Evolutionary conservation across 2,888 invertebrate genomes (phyloP), one percentile per base, ranked within the genome.

Genomic region (Yponomeuta plumbellus): DNA sequence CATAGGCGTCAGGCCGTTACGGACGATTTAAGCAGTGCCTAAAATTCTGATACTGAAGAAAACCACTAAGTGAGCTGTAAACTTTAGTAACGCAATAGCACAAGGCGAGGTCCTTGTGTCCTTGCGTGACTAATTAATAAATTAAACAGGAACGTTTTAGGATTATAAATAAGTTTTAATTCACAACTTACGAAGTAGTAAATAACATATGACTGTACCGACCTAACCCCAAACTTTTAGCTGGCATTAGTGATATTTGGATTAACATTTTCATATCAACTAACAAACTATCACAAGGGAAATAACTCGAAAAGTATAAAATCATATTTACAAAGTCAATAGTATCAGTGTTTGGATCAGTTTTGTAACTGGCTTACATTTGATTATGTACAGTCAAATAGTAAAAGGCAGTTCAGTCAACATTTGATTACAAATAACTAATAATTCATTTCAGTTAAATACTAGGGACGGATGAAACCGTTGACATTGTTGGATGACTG

Each of bases 141-240:
- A 65, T 57, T 67, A 64, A 64, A 70, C 67, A 69, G 69, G 61
- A 69, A 70, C 70, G 67, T 61, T 66, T 61, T 66, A 68, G 70
- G 71, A 77, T 83, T 85, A 87, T 89, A 88, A 89, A 89, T 90
- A 86, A 88, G 81, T 85, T 90, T 88, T 88, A 90, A 86, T 90
- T 87, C 86, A 88, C 85, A 88, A 89, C 87, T 88, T 88, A 88
- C 79, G 80, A 73, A 81, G 83, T 83, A 85, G 81, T 86, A 82
- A 88, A 86, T 88, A 88, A 83, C 80, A 85, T 84, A 86, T 90
- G 90, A 90, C 90, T 90, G 84, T 82, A 88, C 84, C 82, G 79
- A 86, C 81, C 81, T 84, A 85, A 85, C 75, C 83, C 34, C 90
- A 86, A 88, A 90, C 90, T 90, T 89, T 85, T 83, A 91, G 91